Conservation (phyloP, 2,113 vertebrate species). For the Sander vitreus region DNA sequence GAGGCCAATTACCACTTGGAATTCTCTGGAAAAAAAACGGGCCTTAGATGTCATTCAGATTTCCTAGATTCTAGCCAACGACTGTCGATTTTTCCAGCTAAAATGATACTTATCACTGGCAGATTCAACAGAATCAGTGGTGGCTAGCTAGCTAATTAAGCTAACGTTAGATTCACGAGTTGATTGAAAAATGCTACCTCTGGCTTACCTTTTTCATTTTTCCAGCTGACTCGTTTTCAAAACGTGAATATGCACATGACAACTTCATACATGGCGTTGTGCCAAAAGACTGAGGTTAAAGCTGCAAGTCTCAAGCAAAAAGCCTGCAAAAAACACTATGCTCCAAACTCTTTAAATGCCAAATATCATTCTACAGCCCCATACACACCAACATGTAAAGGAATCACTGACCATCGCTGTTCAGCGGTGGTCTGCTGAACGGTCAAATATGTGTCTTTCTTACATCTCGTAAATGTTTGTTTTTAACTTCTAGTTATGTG, state of each 20-base stretch:
- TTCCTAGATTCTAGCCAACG: no score
- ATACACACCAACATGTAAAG: no score
- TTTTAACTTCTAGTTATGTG: conserved; percentile 1
- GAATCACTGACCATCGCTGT: no score
- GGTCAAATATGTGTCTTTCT: no score
- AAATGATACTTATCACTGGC: background rate
- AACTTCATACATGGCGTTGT: background rate
- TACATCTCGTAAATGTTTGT: no score
- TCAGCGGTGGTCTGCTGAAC: no score
- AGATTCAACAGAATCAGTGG: background rate
- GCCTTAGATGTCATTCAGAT: no score
- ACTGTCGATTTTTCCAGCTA: background rate
- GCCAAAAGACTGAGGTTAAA: no score
- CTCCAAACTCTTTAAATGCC: no score
- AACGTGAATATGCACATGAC: background rate
- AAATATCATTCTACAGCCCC: no score
- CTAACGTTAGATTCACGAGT: background rate
- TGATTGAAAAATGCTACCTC: background rate
- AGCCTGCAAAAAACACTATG: no score
- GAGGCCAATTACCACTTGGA: no score
- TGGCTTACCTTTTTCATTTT: background rate
- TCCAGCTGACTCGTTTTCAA: background rate
- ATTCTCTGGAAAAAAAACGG: background rate
- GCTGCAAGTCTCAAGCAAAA: background rate
- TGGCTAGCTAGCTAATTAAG: background rate